These are phyloP conservation scores for Synanthedon andrenaeformis DNA, from an alignment of 2,888 invertebrate species.

Conservation along the genomic window DNA sequence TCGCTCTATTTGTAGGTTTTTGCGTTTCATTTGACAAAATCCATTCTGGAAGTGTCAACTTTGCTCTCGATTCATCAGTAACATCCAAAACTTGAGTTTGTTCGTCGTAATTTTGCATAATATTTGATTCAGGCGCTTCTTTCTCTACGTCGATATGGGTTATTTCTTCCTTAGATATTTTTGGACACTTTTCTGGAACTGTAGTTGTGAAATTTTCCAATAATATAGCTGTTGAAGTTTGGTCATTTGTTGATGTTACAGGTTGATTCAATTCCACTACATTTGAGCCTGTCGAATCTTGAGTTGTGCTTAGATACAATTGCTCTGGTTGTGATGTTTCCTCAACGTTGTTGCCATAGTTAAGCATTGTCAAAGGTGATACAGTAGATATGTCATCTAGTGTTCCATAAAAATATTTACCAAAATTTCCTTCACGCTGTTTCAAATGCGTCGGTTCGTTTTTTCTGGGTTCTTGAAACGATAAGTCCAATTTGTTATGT, in stretches of 20 bases:
- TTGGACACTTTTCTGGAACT: too few relatives aligned
- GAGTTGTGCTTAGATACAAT: background rate
- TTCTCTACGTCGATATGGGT: too few relatives aligned
- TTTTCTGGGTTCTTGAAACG: constrained; percentile 24
- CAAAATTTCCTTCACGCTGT: constrained; percentile 26
- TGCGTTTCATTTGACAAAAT: too few relatives aligned
- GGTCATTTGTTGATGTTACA: too few relatives aligned
- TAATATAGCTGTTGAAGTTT: too few relatives aligned
- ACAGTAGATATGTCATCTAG: constrained; percentile 13
- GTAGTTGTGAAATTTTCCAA: too few relatives aligned
- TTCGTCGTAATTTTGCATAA: background rate
- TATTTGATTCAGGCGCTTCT: background rate
- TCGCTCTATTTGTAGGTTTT: background rate
- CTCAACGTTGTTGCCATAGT: background rate
- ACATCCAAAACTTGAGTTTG: too few relatives aligned
- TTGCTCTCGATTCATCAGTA: too few relatives aligned
- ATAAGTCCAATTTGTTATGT: constrained; percentile 21
- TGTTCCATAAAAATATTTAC: constrained; percentile 22
- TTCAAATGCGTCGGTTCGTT: constrained; percentile 28
- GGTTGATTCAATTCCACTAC: too few relatives aligned
- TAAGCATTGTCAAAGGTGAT: background rate
- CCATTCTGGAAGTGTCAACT: too few relatives aligned
- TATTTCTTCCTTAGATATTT: too few relatives aligned
- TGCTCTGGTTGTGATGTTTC: too few relatives aligned
- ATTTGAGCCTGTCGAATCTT: background rate